Percentiles rank a stretch among this genome's conserved stretches.
Conservation (phyloP, 2,888 invertebrate species). For the Torymus aiolomorphi region DNA sequence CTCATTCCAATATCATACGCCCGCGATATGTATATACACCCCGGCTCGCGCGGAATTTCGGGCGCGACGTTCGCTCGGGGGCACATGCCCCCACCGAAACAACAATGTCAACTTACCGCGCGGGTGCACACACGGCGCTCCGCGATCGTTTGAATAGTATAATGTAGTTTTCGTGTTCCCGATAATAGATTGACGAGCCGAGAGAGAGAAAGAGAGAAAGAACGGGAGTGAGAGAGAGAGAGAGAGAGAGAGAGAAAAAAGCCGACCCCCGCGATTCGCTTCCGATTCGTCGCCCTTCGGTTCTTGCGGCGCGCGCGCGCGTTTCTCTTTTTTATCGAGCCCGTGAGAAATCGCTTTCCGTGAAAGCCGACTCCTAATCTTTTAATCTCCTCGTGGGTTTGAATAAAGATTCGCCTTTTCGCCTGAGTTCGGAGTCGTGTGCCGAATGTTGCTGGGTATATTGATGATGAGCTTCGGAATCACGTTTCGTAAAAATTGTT, state of each 20-base stretch:
- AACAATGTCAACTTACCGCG: slow-evolving; percentile 73
- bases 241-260: too few species aligned
- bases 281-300: slow-evolving; percentile 11
- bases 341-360: slow-evolving; percentile 11
- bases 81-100: slow-evolving; percentile 70
- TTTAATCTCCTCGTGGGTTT: not conserved
- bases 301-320: not conserved
- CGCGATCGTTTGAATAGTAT: slow-evolving; percentile 72
- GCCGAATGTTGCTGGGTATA: not conserved
- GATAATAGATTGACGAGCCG: slow-evolving; percentile 52
- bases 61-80: slow-evolving; percentile 69
- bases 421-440: not conserved
- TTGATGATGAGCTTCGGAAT: too few species aligned
- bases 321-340: not conserved
- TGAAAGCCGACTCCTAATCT: slow-evolving; percentile 5
- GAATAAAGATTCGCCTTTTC: not conserved
- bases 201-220: too few species aligned
- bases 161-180: slow-evolving; percentile 70
- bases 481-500: too few species aligned
- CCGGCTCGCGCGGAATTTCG: slow-evolving; percentile 51
- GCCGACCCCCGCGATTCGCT: slow-evolving; percentile 15
- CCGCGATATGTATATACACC: slow-evolving; percentile 52
- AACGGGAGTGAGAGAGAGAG: too few species aligned
- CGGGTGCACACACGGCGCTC: slow-evolving; percentile 45
- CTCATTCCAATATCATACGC: too few species aligned